These are phyloP conservation scores for Strix aluco DNA, from an alignment of 2,113 vertebrate species.

Conservation along the genomic window DNA sequence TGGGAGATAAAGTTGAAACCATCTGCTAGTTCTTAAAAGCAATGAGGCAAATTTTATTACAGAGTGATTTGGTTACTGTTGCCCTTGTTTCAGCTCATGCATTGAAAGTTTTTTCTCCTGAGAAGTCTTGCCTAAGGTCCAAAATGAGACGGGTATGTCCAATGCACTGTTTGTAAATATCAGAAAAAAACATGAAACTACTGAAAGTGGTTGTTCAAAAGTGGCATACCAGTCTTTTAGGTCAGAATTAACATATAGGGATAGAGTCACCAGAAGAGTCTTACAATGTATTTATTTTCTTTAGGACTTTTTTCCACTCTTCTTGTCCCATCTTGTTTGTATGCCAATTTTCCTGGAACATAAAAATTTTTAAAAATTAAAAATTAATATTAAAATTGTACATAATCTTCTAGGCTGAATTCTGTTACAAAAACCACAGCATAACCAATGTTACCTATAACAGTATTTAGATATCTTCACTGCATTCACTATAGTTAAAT, in stretches of 20 bases:
- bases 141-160: neutral
- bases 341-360: neutral
- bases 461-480: neutral
- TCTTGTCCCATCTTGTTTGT: neutral
- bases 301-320: neutral
- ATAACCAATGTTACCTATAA: neutral
- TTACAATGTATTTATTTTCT: neutral
- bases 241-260: neutral
- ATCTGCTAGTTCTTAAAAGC: constrained; percentile 68
- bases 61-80: constrained; percentile 53
- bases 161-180: neutral
- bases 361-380: neutral
- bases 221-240: neutral
- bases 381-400: neutral
- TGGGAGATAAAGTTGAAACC: constrained; percentile 68
- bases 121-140: neutral
- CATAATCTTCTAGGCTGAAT: neutral
- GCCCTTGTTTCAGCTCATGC: constrained; percentile 37
- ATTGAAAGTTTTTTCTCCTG: neutral
- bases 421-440: neutral
- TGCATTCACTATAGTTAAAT: neutral
- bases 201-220: neutral
- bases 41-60: constrained; percentile 69
- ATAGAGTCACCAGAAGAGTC: neutral
- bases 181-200: neutral